Evolutionary conservation across 2,113 vertebrate species (phyloP).

Genomic region (Hypocryptadius cinnamomeus): DNA sequence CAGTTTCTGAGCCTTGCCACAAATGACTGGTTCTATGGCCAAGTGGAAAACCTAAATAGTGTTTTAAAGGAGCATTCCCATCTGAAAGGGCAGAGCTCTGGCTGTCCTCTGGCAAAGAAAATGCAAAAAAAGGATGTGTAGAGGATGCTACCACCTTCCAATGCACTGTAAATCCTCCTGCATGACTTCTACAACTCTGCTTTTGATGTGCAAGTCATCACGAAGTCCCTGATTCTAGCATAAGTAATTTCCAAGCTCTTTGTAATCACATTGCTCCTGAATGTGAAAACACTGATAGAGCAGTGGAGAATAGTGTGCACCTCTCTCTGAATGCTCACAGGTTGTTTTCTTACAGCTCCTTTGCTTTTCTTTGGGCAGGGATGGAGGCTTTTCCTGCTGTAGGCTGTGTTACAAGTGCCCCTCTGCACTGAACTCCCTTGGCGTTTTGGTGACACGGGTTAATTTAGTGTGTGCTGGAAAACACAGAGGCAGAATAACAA

Average conservation of each 20-base stretch:
- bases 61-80: background rate
- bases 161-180: background rate
- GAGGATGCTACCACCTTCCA: background rate
- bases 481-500: constrained; percentile 15
- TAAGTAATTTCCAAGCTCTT: background rate
- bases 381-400: background rate
- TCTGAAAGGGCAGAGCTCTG: background rate
- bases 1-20: background rate
- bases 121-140: background rate
- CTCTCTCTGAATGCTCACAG: background rate
- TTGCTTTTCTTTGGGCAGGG: background rate
- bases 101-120: background rate
- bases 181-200: background rate
- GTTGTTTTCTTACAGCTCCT: background rate
- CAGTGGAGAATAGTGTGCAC: background rate
- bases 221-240: background rate
- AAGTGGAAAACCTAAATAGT: background rate
- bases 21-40: background rate
- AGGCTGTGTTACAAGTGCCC: background rate
- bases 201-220: background rate
- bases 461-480: constrained; percentile 17
- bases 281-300: background rate
- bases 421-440: background rate
- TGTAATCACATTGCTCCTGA: background rate
- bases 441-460: background rate